Evolutionary conservation across 2,888 invertebrate genomes (phyloP).

Genomic region (Taenaris catops): DNA sequence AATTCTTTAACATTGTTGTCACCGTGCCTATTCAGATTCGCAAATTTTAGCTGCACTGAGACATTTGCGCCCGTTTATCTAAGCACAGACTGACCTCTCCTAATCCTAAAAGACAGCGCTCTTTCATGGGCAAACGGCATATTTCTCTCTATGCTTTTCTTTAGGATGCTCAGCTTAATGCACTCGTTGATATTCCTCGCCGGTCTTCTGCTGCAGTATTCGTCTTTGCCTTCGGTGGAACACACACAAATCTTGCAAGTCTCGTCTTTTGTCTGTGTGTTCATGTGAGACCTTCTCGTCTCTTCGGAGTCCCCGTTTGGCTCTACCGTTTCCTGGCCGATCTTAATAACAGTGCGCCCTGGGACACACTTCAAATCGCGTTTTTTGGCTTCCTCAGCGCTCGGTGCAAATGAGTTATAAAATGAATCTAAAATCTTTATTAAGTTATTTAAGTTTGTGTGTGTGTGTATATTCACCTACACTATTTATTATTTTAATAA

Average conservation of each 20-base stretch:
- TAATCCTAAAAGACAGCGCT: conserved; percentile 39
- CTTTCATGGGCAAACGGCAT: conserved; percentile 42
- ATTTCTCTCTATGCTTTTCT: conserved; percentile 28
- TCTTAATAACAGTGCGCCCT: conserved; percentile 49
- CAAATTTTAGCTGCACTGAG: conserved; percentile 32
- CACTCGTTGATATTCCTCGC: conserved; percentile 60
- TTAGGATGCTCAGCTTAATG: conserved; percentile 34
- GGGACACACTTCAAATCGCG: conserved; percentile 45
- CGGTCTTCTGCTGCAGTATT: conserved; percentile 51
- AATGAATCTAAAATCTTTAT: conserved; percentile 46
- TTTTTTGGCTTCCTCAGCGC: conserved; percentile 23
- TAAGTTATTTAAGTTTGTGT: too few relatives aligned
- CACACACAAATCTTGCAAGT: conserved; percentile 55
- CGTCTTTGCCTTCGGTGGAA: conserved; percentile 46
- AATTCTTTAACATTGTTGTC: too few relatives aligned
- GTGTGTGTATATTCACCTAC: too few relatives aligned
- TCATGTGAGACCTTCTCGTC: conserved; percentile 41
- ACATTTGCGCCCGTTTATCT: neutral
- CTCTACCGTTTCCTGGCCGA: conserved; percentile 20
- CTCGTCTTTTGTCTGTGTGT: conserved; percentile 34
- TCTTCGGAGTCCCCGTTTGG: conserved; percentile 3
- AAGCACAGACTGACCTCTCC: conserved; percentile 45
- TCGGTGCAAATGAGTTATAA: conserved; percentile 38
- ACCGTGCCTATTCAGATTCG: too few relatives aligned
- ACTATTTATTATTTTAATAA: too few relatives aligned